Base-by-base conservation (phyloP, 2,888 invertebrate species). In the Deilephila porcellus region DNA sequence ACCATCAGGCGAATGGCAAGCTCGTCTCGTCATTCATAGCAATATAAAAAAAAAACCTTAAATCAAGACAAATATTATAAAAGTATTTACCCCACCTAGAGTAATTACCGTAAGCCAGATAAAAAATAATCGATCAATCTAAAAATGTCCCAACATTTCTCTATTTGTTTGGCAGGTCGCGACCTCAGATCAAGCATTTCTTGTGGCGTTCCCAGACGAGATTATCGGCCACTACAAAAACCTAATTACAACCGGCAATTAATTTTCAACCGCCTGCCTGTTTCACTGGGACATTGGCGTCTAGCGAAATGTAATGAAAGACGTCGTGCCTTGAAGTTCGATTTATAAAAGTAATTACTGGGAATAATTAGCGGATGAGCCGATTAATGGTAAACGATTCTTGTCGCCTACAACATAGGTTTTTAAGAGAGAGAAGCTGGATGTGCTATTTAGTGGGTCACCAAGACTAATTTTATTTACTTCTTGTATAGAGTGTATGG, bases 231-330 rank as follows among this genome's bases (percentile, higher is more conserved):
- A 56, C 19, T 63, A 32, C 32, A 37, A 52, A 67, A 67, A 67
- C 45, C 20, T 67, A 67, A 67, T 67, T 67, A 67, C 52, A n/a
- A 20, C 14, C 45, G 45, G 25, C 67, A 67, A 67, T 67, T 67
- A 67, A 25, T 67, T 52, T 67, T 45, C 45, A 67, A 52, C 25
- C 20, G 25, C 45, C 67, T 67, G 67, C 52, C 67, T 52, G 67
- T 67, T 63, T n/a, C 8, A 34, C 29, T 32, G 1, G 32, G 34
- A 63, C 19, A n/a, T 37, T 63, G 37, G 17, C 37, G 19, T n/a
- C 8, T 56, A 56, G n/a, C 4, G 4, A 56, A n/a, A 56, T 7
- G 56, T 56, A 56, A 56, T 56, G 56, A n/a, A 56, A 19, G 53
- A 56, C 56, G 14, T 56, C 56, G 14, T 45, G 56, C n/a, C 56